phyloP scores from a whole-genome alignment of 2,888 invertebrate genomes.

The Pachymerium ferrugineum region DNA sequence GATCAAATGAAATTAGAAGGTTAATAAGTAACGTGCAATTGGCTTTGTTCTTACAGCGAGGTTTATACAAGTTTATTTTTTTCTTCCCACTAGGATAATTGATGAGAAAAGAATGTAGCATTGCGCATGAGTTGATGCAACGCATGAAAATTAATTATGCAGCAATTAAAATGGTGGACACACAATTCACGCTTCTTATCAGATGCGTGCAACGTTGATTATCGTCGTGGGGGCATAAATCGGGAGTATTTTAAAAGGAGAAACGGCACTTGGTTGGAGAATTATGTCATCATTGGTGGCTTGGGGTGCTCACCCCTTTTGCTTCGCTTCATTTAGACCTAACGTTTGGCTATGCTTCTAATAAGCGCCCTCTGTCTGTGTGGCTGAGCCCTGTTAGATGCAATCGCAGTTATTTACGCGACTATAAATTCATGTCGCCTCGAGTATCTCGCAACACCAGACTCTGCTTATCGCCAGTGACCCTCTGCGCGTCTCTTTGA shows the following conservation, averaged over 20 bases:
- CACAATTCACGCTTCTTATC: constrained; percentile 18
- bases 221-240: constrained; percentile 17
- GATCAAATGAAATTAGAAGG: constrained; percentile 31
- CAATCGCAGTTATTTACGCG: constrained; percentile 32
- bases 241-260: neutral
- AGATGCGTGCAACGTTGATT: constrained; percentile 10
- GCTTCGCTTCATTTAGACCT: neutral
- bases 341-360: neutral
- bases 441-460: constrained; percentile 29
- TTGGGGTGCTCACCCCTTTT: constrained; percentile 5
- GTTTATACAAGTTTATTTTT: no score
- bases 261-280: neutral
- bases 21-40: neutral
- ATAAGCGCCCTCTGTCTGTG: constrained; percentile 8
- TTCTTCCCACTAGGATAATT: no score
- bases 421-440: constrained; percentile 31
- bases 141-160: constrained; percentile 12
- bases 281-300: constrained; percentile 19
- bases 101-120: neutral
- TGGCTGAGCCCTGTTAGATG: constrained; percentile 28
- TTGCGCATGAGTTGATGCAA: constrained; percentile 4
- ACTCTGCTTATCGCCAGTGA: neutral
- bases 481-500: constrained; percentile 20
- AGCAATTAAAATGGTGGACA: constrained; percentile 19
- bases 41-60: no score